Evolutionary conservation across 92 coral and sea anemone species (phyloP).

Genomic region (Phenganax subtilis): DNA sequence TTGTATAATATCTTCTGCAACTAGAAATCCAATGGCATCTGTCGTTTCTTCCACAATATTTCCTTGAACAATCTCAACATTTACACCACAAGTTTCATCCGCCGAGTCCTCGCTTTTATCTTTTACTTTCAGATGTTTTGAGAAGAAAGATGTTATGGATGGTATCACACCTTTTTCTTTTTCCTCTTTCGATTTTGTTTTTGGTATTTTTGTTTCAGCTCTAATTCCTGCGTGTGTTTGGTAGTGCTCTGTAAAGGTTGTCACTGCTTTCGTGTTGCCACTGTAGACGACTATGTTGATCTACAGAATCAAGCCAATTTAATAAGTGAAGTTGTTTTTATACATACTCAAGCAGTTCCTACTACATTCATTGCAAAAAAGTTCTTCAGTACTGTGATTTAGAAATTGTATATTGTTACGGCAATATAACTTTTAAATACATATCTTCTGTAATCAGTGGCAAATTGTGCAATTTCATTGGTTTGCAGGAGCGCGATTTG

Average conservation of each 20-base stretch:
- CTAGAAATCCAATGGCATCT: slow-evolving; percentile 25
- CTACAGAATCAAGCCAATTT: not conserved
- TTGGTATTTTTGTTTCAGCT: not conserved
- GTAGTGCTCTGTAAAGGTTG: slow-evolving; percentile 6
- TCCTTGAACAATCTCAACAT: slow-evolving; percentile 27
- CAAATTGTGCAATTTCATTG: too few species aligned
- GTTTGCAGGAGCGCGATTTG: too few species aligned
- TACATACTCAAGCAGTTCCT: too few species aligned
- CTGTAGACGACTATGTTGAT: slow-evolving; percentile 20
- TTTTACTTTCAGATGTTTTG: not conserved
- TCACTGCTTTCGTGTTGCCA: slow-evolving; percentile 9
- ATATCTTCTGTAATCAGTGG: too few species aligned
- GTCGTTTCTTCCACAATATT: slow-evolving; percentile 32
- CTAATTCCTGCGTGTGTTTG: not conserved
- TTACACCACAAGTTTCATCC: slow-evolving; percentile 8
- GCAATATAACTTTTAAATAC: too few species aligned
- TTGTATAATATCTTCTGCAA: slow-evolving; percentile 3
- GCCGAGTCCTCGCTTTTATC: not conserved
- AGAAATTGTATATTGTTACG: too few species aligned
- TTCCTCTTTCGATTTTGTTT: not conserved
- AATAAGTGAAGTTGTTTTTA: too few species aligned
- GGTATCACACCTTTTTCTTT: too few species aligned
- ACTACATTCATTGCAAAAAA: too few species aligned
- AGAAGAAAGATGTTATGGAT: too few species aligned
- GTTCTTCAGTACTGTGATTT: too few species aligned